phyloP scores from a whole-genome alignment of 1,140 invertebrate species.

The Drosophila pruinosa region DNA sequence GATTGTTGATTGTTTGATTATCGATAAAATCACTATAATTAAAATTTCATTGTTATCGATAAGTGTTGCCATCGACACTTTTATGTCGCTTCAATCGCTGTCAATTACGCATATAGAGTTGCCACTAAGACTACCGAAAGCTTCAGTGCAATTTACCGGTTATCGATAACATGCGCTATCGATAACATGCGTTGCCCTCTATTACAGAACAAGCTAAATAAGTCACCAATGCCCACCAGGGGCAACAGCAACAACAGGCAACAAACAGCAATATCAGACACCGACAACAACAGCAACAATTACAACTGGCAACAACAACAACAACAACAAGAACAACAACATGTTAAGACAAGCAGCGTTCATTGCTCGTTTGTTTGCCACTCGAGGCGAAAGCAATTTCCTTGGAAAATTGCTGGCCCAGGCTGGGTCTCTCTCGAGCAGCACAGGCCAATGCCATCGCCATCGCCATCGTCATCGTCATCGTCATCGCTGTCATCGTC shows the following conservation, averaged over 20 bases:
- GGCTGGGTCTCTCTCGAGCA: neutral
- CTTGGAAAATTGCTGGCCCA: constrained; percentile 71
- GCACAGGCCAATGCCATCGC: constrained; percentile 25
- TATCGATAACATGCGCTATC: neutral
- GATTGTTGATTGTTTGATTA: too few relatives aligned
- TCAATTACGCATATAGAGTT: too few relatives aligned
- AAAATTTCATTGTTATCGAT: too few relatives aligned
- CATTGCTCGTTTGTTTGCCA: constrained; percentile 44
- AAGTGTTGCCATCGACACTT: too few relatives aligned
- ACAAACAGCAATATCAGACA: neutral
- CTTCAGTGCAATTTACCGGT: too few relatives aligned
- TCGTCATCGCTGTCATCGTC: constrained; percentile 1
- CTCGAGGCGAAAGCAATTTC: constrained; percentile 78
- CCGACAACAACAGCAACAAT: neutral
- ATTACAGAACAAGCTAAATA: constrained; percentile 18
- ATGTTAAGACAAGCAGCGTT: constrained; percentile 15
- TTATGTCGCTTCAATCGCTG: too few relatives aligned
- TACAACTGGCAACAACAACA: neutral
- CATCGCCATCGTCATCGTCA: neutral
- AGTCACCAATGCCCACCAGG: constrained; percentile 5
- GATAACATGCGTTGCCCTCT: neutral
- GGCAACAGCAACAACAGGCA: neutral
- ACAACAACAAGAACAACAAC: constrained; percentile 15
- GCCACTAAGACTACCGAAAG: too few relatives aligned
- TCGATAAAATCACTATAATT: too few relatives aligned